Conservation (phyloP, 2,888 invertebrate species). For the Perithous albicinctus region DNA sequence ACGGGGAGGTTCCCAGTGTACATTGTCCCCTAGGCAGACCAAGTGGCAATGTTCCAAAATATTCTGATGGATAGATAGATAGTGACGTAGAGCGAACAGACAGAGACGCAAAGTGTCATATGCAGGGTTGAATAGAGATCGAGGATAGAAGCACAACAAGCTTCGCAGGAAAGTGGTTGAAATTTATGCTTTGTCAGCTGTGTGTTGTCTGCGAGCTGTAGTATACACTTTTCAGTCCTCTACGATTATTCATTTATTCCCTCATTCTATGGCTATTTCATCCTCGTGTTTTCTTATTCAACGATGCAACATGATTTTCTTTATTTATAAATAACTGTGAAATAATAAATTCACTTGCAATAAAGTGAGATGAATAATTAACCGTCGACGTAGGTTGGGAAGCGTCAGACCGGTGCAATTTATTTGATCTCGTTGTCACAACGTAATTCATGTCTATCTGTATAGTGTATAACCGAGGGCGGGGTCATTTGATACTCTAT, state of each 20-base stretch:
- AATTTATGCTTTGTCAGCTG: slow-evolving; percentile 67
- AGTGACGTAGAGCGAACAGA: slow-evolving; percentile 36
- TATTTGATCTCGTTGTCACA: slow-evolving; percentile 53
- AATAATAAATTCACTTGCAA: slow-evolving; percentile 52
- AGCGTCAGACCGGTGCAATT: slow-evolving; percentile 46
- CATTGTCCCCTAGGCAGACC: slow-evolving; percentile 52
- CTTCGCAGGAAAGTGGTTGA: slow-evolving; percentile 52
- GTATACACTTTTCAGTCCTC: slow-evolving; percentile 4
- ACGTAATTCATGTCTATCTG: neutral
- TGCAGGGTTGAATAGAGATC: slow-evolving; percentile 51
- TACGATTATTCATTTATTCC: slow-evolving; percentile 63
- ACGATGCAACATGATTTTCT: slow-evolving; percentile 24
- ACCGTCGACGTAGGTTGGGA: slow-evolving; percentile 35
- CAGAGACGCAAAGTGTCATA: slow-evolving; percentile 31
- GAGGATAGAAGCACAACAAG: slow-evolving; percentile 56
- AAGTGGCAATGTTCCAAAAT: slow-evolving; percentile 66
- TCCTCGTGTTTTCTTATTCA: neutral
- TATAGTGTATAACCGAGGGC: neutral
- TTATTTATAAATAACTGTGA: slow-evolving; percentile 28
- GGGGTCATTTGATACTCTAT: neutral
- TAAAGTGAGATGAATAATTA: slow-evolving; percentile 59
- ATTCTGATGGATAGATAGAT: slow-evolving; percentile 65
- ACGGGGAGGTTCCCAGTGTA: slow-evolving; percentile 47
- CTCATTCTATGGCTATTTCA: slow-evolving; percentile 10
- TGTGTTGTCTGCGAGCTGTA: slow-evolving; percentile 32